A percentile compares a stretch with the other conserved stretches of the same genome.
These are phyloP conservation scores for Falco columbarius DNA, from an alignment of 2,797 vertebrate genomes.

Conservation along the genomic window DNA sequence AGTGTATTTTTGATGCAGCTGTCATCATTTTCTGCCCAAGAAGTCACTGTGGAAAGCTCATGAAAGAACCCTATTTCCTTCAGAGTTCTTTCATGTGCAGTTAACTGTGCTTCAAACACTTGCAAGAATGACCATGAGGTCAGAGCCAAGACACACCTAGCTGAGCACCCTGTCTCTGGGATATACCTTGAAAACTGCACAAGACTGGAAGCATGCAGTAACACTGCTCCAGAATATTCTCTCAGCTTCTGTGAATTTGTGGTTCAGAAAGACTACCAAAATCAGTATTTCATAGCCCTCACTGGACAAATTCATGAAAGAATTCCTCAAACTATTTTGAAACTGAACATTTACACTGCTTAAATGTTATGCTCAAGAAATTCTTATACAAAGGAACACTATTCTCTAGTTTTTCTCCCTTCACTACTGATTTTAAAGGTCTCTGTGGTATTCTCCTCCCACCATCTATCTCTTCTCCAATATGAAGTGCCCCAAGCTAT, in stretches of 20 bases:
- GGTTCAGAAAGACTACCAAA: not conserved
- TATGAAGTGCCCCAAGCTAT: not conserved
- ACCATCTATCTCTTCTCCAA: conserved; percentile 5
- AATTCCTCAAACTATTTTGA: not conserved
- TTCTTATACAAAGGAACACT: not conserved
- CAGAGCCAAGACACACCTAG: not conserved
- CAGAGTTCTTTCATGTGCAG: not conserved
- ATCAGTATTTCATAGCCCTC: not conserved
- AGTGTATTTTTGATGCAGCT: not conserved
- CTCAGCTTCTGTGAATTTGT: not conserved
- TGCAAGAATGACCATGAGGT: not conserved
- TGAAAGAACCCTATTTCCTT: not conserved
- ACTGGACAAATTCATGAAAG: not conserved
- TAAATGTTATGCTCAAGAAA: not conserved
- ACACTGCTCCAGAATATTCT: not conserved
- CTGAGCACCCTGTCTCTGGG: not conserved
- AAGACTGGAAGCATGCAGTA: not conserved
- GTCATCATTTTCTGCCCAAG: not conserved
- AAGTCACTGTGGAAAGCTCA: not conserved
- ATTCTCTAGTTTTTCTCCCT: not conserved
- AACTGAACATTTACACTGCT: not conserved
- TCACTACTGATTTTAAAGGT: conserved; percentile 26
- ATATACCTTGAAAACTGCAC: not conserved
- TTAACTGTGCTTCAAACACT: not conserved
- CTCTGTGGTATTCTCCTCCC: conserved; percentile 36